Evolutionary conservation across 2,113 vertebrate species (phyloP).

Genomic region (Haplochromis burtoni): DNA sequence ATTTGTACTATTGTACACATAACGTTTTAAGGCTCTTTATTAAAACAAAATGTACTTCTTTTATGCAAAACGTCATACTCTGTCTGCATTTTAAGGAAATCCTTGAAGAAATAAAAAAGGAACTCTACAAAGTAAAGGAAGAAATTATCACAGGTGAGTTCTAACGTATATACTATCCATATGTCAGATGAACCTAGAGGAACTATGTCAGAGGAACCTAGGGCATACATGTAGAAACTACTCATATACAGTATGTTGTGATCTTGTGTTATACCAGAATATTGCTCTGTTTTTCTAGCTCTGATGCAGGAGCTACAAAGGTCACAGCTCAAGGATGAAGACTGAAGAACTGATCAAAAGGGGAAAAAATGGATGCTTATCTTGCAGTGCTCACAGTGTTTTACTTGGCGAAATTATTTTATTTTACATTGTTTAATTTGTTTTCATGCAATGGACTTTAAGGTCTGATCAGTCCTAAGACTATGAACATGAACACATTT

Average conservation of each 20-base stretch:
- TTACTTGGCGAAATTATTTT: neutral
- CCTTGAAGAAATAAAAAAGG: conserved; percentile 78
- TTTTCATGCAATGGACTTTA: neutral
- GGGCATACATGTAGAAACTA: neutral
- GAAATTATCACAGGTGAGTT: conserved; percentile 80
- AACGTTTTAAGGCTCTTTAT: neutral
- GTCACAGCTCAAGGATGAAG: neutral
- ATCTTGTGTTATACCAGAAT: neutral
- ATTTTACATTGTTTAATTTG: neutral
- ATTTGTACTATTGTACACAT: neutral
- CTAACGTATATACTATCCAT: neutral
- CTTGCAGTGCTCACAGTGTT: neutral
- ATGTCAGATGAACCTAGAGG: neutral
- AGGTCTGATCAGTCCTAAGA: neutral
- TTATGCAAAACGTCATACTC: neutral
- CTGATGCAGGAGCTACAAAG: neutral
- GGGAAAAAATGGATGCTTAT: neutral
- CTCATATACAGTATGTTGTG: neutral
- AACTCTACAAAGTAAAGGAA: conserved; percentile 82
- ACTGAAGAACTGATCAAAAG: neutral
- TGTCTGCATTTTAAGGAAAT: conserved; percentile 70
- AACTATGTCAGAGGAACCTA: neutral
- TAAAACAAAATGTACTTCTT: neutral
- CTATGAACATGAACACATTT: neutral
- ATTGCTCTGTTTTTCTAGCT: neutral